Base-by-base conservation (phyloP, 2,113 vertebrate genomes). In the Gallinago paraguaiae region DNA sequence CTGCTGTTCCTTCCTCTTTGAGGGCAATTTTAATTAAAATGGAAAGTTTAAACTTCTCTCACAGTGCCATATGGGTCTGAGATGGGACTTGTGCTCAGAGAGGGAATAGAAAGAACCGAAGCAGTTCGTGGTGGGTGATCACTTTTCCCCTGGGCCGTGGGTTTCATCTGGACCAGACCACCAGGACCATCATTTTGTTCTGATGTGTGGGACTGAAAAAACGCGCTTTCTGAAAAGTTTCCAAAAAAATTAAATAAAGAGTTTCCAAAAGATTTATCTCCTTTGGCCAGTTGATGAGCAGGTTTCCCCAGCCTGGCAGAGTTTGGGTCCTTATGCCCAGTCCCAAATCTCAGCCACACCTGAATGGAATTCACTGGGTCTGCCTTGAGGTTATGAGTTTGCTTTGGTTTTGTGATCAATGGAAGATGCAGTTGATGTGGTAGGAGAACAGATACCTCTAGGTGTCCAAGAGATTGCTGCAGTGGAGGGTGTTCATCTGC, bases 31-130 rank as follows among this genome's bases (percentile, higher is more conserved):
- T 56, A 11, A 60, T 59, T n/a, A 71, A 56, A 1, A n/a, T 19
- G 37, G 16, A 4, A 78, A 33, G 31, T 76, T 82, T 51, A 12
- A 64, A 45, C 16, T 68, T 75, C 30, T 50, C 24, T 60, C 2
- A 0, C 14, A 20, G 35, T 61, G 48, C 68, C 11, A 0, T 7
- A 1, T 8, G 39, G 39, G 39, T 72, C 50, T 81, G 59, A n/a
- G 46, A 0, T 78, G 54, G 45, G 28, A 5, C 39, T 60, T 25
- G 46, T 46, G 56, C 77, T 78, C 31, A 2, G 27, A 27, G 43
- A 4, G 17, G 59, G 35, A 39, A 13, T 6, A 4, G 5, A 12
- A 41, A 31, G 37, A 35, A 17, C 23, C 0, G 0, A 8, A 67
- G 60, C 37, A 15, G 23, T n/a, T 70, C 37, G 25, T 43, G 50